Percentiles rank a stretch among this genome's conserved stretches.
phyloP scores from a whole-genome alignment of 2,113 vertebrate genomes.

The Cyanocitta stelleri region DNA sequence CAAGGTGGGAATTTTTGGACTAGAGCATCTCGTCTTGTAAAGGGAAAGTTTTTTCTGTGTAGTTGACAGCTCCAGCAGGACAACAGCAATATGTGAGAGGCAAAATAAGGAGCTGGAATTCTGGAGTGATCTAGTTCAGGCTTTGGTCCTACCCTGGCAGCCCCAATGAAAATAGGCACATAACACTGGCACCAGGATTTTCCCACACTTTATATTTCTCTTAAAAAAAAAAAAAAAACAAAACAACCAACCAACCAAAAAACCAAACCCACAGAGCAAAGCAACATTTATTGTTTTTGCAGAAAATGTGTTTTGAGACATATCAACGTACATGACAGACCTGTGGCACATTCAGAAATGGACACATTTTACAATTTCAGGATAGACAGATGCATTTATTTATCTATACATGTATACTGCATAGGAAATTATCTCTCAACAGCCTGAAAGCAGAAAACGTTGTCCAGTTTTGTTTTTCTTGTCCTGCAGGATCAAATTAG shows the following conservation, averaged over 20 bases:
- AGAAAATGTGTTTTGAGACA: not conserved
- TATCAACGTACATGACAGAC: not conserved
- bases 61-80: not conserved
- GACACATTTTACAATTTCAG: not conserved
- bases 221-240: not conserved
- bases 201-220: not conserved
- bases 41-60: rapidly evolving
- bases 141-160: not conserved
- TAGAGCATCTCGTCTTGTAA: rapidly evolving
- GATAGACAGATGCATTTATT: not conserved
- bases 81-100: not conserved
- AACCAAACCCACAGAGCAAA: not conserved
- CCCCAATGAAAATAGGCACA: not conserved
- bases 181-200: not conserved
- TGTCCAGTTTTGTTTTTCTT: not conserved
- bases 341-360: not conserved
- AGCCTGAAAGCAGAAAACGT: not conserved
- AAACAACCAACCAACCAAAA: not conserved
- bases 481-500: not conserved
- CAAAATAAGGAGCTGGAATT: not conserved
- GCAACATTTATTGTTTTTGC: not conserved
- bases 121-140: not conserved
- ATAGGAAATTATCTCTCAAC: not conserved
- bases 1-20: not conserved
- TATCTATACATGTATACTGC: rapidly evolving